Base-by-base conservation (phyloP, 2,797 vertebrate species). In the Aratinga solstitialis region DNA sequence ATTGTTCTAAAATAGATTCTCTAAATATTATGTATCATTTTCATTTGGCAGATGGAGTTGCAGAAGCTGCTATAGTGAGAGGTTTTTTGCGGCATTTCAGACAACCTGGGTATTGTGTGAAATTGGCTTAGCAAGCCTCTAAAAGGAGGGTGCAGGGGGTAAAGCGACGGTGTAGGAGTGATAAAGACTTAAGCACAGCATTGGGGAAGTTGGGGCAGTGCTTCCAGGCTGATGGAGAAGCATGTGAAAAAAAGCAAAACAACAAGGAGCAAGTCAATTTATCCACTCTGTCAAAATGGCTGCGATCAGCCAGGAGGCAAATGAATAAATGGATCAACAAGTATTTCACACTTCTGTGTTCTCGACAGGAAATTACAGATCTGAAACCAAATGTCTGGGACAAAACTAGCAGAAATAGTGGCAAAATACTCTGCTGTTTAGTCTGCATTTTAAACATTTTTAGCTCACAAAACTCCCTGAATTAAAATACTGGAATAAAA, bases 281-380 rank as follows among this genome's bases (percentile, higher is more conserved):
- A 93, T 94, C 91, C 38, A 2, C 94, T 91, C 94, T 97, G 96
- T 97, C 95, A 95, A 95, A 96, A 88, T 95, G 95, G 89, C 94
- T 97, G 43, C 1, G 9, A 95, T 96, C 95, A 96, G 93, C 95
- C 96, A 95, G 95, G 95, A 97, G 96, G 95, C 95, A 96, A 96
- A 96, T 96, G 93, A 97, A 96, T 95, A 95, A 97, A 95, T 10
- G 68, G 96, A 95, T 96, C 96, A 97, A 97, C 95, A 96, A 96
- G 94, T 95, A 94, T 93, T 97, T 97, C 95, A 96, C 95, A 96
- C 95, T 96, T 96, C 34, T 84, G 63, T 95, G 95, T 96, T 94
- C 94, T 94, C 67, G 54, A 96, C 91, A 93, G 91, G 93, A 96
- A 96, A 97, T 96, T 93, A 94, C 95, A 97, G 96, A 97, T 96